Evolutionary conservation across 1,140 invertebrate genomes (phyloP).

Genomic region (Ceratosolen solmsi): DNA sequence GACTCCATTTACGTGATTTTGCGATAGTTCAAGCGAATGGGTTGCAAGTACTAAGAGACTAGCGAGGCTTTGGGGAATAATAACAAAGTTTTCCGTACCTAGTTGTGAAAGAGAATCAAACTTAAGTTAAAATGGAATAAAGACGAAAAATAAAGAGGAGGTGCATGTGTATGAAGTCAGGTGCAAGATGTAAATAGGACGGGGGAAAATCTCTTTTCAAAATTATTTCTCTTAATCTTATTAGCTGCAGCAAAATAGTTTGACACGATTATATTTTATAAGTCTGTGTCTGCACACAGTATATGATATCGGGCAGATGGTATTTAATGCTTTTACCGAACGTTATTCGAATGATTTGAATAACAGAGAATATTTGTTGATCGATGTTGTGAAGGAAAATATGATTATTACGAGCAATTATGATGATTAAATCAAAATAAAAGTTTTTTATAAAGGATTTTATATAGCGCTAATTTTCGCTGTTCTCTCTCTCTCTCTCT

Average conservation of each 20-base stretch:
- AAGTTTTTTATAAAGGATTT: too few species aligned
- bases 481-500: too few species aligned
- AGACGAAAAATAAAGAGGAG: neutral
- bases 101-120: slow-evolving; percentile 17
- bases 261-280: neutral
- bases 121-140: slow-evolving; percentile 14
- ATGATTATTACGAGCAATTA: too few species aligned
- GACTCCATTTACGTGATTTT: slow-evolving; percentile 42
- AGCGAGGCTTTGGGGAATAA: slow-evolving; percentile 14
- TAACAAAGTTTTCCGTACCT: slow-evolving; percentile 36
- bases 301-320: too few species aligned
- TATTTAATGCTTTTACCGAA: too few species aligned
- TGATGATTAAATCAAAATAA: too few species aligned
- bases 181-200: neutral
- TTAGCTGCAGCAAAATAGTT: neutral
- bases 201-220: neutral
- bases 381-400: too few species aligned
- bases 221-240: neutral
- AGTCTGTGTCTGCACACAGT: too few species aligned
- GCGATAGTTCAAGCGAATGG: neutral
- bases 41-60: neutral
- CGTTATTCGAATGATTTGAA: too few species aligned
- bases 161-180: neutral
- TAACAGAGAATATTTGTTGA: too few species aligned
- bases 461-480: too few species aligned